These are phyloP conservation scores for Temnopleurus reevesii DNA, from an alignment of 53 echinoderm and acorn worm species.

Conservation along the genomic window DNA sequence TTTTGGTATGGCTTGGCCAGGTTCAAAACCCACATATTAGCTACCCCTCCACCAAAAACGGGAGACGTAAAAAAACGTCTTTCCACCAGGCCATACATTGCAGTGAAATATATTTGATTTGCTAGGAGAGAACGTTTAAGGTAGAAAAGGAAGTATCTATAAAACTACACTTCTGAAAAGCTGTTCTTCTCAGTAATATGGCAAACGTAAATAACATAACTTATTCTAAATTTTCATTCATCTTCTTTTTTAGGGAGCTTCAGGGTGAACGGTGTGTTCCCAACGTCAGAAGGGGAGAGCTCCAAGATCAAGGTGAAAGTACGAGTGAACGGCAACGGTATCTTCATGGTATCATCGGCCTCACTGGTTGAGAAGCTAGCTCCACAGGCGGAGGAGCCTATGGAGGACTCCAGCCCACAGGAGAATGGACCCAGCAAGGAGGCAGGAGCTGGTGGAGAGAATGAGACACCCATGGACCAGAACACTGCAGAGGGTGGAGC, in stretches of 20 bases:
- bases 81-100: too few relatives aligned
- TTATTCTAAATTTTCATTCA: too few relatives aligned
- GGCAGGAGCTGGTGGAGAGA: conserved; percentile 22
- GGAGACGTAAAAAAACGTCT: too few relatives aligned
- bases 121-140: too few relatives aligned
- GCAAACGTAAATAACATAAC: too few relatives aligned
- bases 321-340: conserved; percentile 83
- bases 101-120: too few relatives aligned
- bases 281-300: conserved; percentile 85
- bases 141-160: too few relatives aligned
- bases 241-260: conserved; percentile 68
- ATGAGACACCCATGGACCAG: conserved; percentile 27
- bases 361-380: conserved; percentile 85
- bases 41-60: too few relatives aligned
- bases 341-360: conserved; percentile 84
- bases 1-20: too few relatives aligned
- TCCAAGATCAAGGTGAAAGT: conserved; percentile 97
- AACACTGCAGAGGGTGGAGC: conserved; percentile 44
- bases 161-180: too few relatives aligned
- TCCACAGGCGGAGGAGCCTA: conserved; percentile 65
- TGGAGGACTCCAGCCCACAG: conserved; percentile 57
- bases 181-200: too few relatives aligned
- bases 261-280: conserved; percentile 84
- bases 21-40: too few relatives aligned
- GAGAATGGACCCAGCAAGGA: conserved; percentile 44